phyloP scores from a whole-genome alignment of 2,888 invertebrate genomes.

The Linnaemya vulpina region DNA sequence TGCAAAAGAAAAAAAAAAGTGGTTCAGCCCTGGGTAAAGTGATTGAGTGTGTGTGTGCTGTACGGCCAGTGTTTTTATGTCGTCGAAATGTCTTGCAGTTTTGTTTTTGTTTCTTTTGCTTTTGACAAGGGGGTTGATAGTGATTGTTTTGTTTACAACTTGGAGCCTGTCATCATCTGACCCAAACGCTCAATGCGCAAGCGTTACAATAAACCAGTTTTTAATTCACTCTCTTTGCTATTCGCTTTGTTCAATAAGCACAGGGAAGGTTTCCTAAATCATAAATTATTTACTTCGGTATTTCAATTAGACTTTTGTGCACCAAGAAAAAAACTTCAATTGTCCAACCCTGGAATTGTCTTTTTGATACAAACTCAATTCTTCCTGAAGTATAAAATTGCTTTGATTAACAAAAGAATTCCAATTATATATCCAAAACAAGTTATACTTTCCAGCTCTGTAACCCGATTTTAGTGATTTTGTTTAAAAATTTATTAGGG shows the following conservation, averaged over 20 bases:
- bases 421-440: too few relatives aligned
- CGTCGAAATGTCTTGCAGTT: constrained; percentile 52
- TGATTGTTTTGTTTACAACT: constrained; percentile 71
- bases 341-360: neutral
- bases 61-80: constrained; percentile 40
- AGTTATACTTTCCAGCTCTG: too few relatives aligned
- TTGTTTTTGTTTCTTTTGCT: constrained; percentile 32
- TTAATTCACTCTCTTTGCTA: neutral
- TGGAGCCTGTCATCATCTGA: constrained; percentile 69
- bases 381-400: too few relatives aligned
- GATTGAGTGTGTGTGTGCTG: constrained; percentile 27
- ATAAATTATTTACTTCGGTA: neutral
- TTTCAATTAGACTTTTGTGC: too few relatives aligned
- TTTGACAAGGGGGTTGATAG: constrained; percentile 68
- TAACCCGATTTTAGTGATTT: too few relatives aligned
- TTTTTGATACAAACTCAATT: too few relatives aligned
- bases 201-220: constrained; percentile 34
- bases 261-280: constrained; percentile 50
- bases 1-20: constrained; percentile 48
- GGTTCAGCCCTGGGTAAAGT: constrained; percentile 53
- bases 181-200: constrained; percentile 51
- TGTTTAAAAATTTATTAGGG: too few relatives aligned
- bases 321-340: too few relatives aligned
- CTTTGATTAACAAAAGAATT: too few relatives aligned
- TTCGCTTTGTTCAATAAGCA: constrained; percentile 45